Conservation (phyloP, 2,113 vertebrate species). For the Paedocypris sp. region DNA sequence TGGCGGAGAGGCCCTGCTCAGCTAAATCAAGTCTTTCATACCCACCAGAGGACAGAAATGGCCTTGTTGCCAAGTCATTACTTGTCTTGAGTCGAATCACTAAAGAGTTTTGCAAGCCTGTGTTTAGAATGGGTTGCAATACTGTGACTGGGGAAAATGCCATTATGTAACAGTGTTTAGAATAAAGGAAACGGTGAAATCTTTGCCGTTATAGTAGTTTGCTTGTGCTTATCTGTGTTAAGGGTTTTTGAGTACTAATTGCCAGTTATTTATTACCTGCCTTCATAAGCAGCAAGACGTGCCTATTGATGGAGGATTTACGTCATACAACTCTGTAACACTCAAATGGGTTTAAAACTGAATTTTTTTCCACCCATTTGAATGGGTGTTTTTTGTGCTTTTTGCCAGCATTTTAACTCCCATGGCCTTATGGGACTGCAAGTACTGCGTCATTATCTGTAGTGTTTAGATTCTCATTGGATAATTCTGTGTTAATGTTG, state of each 20-base stretch:
- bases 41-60: conserved; percentile 51
- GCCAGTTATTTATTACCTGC: neutral
- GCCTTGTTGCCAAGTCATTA: conserved; percentile 45
- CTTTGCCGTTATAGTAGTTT: neutral
- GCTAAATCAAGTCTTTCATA: conserved; percentile 59
- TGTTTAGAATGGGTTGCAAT: conserved; percentile 24
- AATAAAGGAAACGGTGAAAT: neutral
- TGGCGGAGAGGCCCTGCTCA: conserved; percentile 35
- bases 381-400: neutral
- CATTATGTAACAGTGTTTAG: conserved; percentile 41
- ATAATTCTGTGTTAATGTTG: too few species aligned
- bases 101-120: conserved; percentile 28
- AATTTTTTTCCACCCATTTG: neutral
- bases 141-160: conserved; percentile 29
- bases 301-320: neutral
- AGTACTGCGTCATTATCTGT: neutral
- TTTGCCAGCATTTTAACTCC: too few species aligned
- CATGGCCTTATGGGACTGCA: too few species aligned
- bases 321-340: neutral
- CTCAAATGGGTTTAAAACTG: neutral
- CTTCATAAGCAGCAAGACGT: conserved; percentile 5
- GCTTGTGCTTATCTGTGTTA: neutral
- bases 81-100: conserved; percentile 31
- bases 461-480: too few species aligned
- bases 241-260: neutral